Conservation (phyloP, 2,797 vertebrate species). For the Xenentodon cancila region DNA sequence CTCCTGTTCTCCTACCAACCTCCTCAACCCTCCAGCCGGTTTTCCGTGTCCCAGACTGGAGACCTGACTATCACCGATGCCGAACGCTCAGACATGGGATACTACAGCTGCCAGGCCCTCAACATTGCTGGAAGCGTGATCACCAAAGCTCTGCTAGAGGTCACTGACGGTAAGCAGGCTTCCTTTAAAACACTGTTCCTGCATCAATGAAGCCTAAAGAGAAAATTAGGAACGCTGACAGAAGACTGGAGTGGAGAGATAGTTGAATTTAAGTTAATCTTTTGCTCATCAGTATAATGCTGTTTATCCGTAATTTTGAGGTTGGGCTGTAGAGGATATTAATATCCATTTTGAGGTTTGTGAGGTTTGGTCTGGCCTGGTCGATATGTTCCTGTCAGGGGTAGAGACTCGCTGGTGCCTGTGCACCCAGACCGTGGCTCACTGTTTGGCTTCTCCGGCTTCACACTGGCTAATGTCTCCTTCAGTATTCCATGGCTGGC, state of each 20-base stretch:
- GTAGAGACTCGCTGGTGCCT: slow-evolving; percentile 80
- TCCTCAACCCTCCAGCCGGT: slow-evolving; percentile 92
- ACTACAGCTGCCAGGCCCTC: slow-evolving; percentile 98
- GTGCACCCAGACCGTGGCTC: slow-evolving; percentile 73
- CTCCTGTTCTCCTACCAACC: slow-evolving; percentile 97
- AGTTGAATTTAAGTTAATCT: slow-evolving; percentile 62
- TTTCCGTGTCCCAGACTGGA: slow-evolving; percentile 96
- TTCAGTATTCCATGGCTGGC: slow-evolving; percentile 66
- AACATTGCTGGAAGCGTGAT: slow-evolving; percentile 99
- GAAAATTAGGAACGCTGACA: slow-evolving; percentile 32
- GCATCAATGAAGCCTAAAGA: slow-evolving; percentile 11
- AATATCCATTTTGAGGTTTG: slow-evolving; percentile 72
- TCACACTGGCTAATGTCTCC: slow-evolving; percentile 66
- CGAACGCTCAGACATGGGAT: slow-evolving; percentile 92
- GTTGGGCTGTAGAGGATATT: slow-evolving; percentile 60
- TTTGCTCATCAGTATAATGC: slow-evolving; percentile 53
- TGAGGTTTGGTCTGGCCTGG: slow-evolving; percentile 75
- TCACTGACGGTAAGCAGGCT: slow-evolving; percentile 91
- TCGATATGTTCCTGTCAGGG: slow-evolving; percentile 73
- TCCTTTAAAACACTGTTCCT: slow-evolving; percentile 14
- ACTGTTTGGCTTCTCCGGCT: slow-evolving; percentile 56
- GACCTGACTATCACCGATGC: slow-evolving; percentile 96
- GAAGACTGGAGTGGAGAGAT: slow-evolving; percentile 49
- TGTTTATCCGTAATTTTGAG: slow-evolving; percentile 63
- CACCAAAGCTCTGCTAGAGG: slow-evolving; percentile 97